Conservation (phyloP, 2,888 invertebrate genomes). For the Clistopyga incitator region DNA sequence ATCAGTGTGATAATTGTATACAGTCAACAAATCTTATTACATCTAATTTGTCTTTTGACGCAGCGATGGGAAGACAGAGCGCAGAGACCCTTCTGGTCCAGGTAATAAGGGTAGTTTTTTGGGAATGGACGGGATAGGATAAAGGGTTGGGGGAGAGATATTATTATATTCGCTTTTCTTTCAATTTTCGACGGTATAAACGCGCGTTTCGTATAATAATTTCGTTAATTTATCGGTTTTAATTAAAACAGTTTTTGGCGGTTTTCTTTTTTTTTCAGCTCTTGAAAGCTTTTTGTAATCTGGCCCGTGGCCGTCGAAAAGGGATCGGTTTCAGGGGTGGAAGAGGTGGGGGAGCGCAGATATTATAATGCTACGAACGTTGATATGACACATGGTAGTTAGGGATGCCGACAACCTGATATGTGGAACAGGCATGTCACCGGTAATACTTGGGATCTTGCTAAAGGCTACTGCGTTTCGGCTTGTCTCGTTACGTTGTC, state of each 20-base stretch:
- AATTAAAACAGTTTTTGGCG: not conserved
- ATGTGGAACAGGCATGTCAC: slow-evolving; percentile 82
- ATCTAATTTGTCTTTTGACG: slow-evolving; percentile 83
- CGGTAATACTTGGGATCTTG: slow-evolving; percentile 82
- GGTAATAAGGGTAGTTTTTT: slow-evolving; percentile 38
- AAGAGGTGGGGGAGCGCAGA: slow-evolving; percentile 53
- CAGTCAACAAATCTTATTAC: slow-evolving; percentile 83
- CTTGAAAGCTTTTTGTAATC: not conserved
- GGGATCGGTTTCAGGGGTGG: not conserved
- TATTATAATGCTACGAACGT: slow-evolving; percentile 77
- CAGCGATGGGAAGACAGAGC: slow-evolving; percentile 84
- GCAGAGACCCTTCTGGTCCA: slow-evolving; percentile 75
- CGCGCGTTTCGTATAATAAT: slow-evolving; percentile 18
- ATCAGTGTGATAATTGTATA: slow-evolving; percentile 75
- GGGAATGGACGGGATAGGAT: slow-evolving; percentile 1
- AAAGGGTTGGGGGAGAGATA: not conserved
- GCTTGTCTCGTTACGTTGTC: slow-evolving; percentile 71
- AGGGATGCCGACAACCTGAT: slow-evolving; percentile 82
- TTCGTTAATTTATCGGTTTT: not conserved
- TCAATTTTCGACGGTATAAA: slow-evolving; percentile 36
- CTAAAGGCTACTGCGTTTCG: slow-evolving; percentile 81
- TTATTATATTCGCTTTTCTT: not conserved
- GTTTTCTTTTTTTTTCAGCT: not conserved
- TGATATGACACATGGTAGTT: slow-evolving; percentile 81
- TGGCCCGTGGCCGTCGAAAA: slow-evolving; percentile 21